Percentiles rank a stretch among this genome's conserved stretches.
Conservation (phyloP, 2,113 vertebrate species). For the Monarcha castaneiventris region DNA sequence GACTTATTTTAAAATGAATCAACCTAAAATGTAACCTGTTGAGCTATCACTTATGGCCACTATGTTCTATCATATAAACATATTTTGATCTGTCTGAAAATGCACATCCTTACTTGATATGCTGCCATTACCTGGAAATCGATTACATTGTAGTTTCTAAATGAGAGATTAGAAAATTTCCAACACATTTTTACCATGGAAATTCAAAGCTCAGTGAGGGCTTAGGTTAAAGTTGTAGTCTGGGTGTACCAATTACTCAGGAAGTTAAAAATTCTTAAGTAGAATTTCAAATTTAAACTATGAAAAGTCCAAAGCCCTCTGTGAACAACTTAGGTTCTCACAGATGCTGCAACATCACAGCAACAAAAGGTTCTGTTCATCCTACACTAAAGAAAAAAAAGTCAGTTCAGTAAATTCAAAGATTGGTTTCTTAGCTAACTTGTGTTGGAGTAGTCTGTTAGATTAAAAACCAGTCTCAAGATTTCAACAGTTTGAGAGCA, state of each 20-base stretch:
- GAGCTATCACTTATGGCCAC: background rate
- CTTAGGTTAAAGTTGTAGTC: background rate
- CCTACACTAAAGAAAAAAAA: background rate
- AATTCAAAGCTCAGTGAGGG: background rate
- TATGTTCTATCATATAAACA: background rate
- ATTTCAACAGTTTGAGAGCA: background rate
- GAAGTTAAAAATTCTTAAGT: background rate
- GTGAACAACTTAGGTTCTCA: background rate
- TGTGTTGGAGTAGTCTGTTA: background rate
- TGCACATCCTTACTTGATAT: background rate
- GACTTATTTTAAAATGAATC: background rate
- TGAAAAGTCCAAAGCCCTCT: background rate
- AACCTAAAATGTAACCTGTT: background rate
- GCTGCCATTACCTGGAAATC: background rate
- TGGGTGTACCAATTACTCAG: background rate
- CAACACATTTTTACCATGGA: background rate
- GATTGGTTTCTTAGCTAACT: background rate
- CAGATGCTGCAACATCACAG: background rate
- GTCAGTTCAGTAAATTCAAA: background rate
- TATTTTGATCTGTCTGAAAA: constrained; percentile 18
- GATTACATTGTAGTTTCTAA: background rate
- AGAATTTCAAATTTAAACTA: background rate
- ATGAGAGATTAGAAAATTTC: background rate
- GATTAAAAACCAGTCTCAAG: background rate
- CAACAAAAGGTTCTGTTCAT: background rate